Conservation (phyloP, 2,888 invertebrate species). For the Temnothorax ravouxi region DNA sequence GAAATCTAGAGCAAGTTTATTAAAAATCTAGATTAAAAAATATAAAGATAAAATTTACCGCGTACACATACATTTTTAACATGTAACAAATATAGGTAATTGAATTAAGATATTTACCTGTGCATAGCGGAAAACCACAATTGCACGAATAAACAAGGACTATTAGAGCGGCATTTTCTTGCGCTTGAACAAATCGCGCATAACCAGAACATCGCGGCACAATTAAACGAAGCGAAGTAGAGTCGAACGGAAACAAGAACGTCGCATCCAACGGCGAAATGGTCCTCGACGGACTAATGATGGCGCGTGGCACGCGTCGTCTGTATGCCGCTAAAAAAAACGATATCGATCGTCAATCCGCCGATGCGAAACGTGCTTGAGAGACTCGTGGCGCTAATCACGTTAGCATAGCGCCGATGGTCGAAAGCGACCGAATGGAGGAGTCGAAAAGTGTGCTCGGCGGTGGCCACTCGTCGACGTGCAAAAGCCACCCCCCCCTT, state of each 20-base stretch:
- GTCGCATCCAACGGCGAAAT: slow-evolving; percentile 47
- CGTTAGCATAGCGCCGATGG: slow-evolving; percentile 78
- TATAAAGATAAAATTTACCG: slow-evolving; percentile 20
- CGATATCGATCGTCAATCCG: slow-evolving; percentile 57
- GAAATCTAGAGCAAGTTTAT: not conserved
- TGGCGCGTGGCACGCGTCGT: slow-evolving; percentile 42
- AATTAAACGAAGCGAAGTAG: slow-evolving; percentile 44
- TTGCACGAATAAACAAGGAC: not conserved
- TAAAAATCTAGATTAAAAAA: not conserved
- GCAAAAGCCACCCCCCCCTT: slow-evolving; percentile 61
- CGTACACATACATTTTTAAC: not conserved
- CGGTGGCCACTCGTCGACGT: slow-evolving; percentile 70
- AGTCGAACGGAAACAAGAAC: slow-evolving; percentile 45
- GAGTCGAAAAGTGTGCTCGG: slow-evolving; percentile 68
- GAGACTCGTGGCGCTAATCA: slow-evolving; percentile 82
- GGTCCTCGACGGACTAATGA: slow-evolving; percentile 55
- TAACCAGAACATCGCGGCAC: slow-evolving; percentile 27
- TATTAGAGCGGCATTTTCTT: slow-evolving; percentile 12
- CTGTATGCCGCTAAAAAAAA: slow-evolving; percentile 27
- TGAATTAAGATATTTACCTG: not conserved
- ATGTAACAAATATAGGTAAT: not conserved
- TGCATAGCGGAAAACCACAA: slow-evolving; percentile 13
- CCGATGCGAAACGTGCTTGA: slow-evolving; percentile 76
- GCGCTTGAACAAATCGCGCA: slow-evolving; percentile 40
- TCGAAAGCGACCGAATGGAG: slow-evolving; percentile 70